phyloP scores from a whole-genome alignment of 1,140 invertebrate genomes.

The Drosophila mayri region DNA sequence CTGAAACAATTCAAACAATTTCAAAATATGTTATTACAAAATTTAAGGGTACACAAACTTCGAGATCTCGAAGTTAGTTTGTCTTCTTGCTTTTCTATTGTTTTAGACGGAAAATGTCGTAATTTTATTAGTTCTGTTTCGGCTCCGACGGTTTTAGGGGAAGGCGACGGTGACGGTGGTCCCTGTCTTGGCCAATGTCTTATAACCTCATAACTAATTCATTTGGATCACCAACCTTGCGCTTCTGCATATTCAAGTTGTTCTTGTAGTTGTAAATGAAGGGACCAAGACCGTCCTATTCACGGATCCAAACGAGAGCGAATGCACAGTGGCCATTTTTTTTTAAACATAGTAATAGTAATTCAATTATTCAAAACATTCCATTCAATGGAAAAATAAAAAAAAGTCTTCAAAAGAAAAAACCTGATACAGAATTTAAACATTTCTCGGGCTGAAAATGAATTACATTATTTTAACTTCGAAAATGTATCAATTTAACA shows the following conservation, averaged over 20 bases:
- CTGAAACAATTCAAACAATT: too few species aligned
- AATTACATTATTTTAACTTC: neutral
- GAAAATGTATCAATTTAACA: neutral
- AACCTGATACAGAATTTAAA: neutral
- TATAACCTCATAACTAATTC: conserved; percentile 75
- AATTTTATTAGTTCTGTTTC: conserved; percentile 60
- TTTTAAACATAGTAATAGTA: too few species aligned
- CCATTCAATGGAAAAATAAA: neutral
- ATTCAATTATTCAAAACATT: neutral
- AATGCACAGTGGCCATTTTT: neutral
- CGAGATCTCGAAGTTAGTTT: neutral
- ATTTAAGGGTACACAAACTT: too few species aligned
- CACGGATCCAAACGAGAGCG: neutral
- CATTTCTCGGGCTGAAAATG: neutral
- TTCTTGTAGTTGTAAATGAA: conserved; percentile 11
- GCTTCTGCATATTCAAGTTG: conserved; percentile 70
- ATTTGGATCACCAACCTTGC: conserved; percentile 57
- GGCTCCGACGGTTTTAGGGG: conserved; percentile 4
- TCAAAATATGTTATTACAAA: too few species aligned
- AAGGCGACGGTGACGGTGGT: neutral
- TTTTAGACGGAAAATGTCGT: conserved; percentile 22
- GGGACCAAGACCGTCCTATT: neutral
- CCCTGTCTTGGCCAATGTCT: conserved; percentile 47
- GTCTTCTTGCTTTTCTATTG: neutral
- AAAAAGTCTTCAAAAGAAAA: neutral